Evolutionary conservation across 2,113 vertebrate genomes (phyloP), one percentile per base, ranked within the genome.

Genomic region (Osmerus eperlanus): DNA sequence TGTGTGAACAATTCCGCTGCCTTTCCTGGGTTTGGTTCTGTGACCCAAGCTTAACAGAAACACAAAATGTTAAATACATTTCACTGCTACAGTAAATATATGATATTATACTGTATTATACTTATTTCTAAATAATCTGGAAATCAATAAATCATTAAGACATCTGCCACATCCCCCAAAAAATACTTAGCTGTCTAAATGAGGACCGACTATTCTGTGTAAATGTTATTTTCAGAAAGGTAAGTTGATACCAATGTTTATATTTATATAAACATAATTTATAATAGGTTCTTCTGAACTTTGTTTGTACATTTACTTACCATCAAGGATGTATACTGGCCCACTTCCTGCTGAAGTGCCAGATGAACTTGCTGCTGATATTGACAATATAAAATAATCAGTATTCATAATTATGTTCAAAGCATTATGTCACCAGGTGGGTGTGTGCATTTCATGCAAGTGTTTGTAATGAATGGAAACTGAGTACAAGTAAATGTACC

Each of bases 41-140:
- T 63, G 29, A 63, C 25, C 28, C 61, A 63, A 63, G 61, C 14
- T 29, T 63, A 63, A 63, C 61, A 63, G 16, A 7, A 18, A 29
- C 16, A 32, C 11, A 63, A 6, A 63, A 29, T 59, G 56, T 59
- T 21, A 59, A 59, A 18, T 59, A 8, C 16, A 59, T 59, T 21
- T 59, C n/a, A 19, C 56, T 21, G 56, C 25, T 25, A 25, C 25
- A 25, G 21, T 18, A 19, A 21, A n/a, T 59, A 59, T 12, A 29
- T n/a, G 4, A 8, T 14, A 2, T 29, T 15, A 55, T 25, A 25
- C 25, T 25, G 2, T 25, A 25, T 3, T 18, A n/a, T 56, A 25
- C 53, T 21, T 21, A 58, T 19, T 19, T 21, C 18, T 6, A 59
- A 59, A 59, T 59, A 3, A 59, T 15, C n/a, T 59, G 56, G 11